Base-by-base conservation (phyloP, 2,888 invertebrate genomes). In the Cataglyphis altisquamis region DNA sequence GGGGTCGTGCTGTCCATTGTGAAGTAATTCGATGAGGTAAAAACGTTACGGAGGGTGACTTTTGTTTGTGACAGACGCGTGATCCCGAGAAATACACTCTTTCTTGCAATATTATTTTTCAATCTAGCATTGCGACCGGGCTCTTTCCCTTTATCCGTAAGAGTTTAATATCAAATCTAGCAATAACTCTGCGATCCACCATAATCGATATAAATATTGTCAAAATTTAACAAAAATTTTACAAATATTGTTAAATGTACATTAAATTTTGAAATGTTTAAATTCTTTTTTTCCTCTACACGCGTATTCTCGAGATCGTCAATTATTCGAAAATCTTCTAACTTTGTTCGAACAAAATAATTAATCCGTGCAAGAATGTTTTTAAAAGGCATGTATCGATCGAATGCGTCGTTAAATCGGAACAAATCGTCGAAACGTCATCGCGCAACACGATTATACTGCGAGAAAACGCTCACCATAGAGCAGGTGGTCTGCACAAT, bases 401-500 rank as follows among this genome's bases (percentile, higher is more conserved):
- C 9, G 4, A 52, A 9, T 1, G 29, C n/a, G 48, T 77, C 41
- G n/a, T 25, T 18, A 45, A 41, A 60, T 15, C 32, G 25, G 18
- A 41, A 32, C 15, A 68, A 78, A 25, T 60, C 60, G 12, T 25
- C 21, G 39, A 25, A n/a, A 67, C 12, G 25, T 41, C 36, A 57
- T 55, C 41, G n/a, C 2, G 25, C 36, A 6, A 3, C 15, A 21
- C 72, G 57, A 60, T 70, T 60, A 78, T 80, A 86, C 83, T 89
- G 88, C 84, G 87, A 87, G 82, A 87, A 84, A 81, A 83, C 73
- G 81, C 85, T 84, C 73, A 77, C 57, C 81, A 82, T 74, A 73
- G 86, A 91, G 89, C 93, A 93, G 93, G 92, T 93, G 93, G 93
- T 87, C 91, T 78, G 87, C 77, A 75, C 36, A 18, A 57, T 52